phyloP scores from a whole-genome alignment of 2,888 invertebrate species.

The Lasioglossum marginatum region DNA sequence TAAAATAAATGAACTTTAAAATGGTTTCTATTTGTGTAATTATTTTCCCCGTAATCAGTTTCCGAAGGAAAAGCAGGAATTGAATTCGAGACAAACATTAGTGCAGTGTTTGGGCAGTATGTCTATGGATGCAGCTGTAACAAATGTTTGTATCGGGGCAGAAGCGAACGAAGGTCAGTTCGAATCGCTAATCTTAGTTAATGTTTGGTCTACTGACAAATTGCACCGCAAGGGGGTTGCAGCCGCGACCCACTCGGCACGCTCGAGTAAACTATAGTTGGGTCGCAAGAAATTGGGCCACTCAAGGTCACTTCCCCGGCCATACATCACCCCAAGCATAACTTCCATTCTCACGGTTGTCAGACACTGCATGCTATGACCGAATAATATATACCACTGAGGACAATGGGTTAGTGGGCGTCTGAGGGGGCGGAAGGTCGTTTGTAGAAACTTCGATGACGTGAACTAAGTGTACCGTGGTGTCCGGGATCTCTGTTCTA shows the following conservation, averaged over 20 bases:
- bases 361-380: neutral
- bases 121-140: neutral
- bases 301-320: slow-evolving; percentile 28
- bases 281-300: slow-evolving; percentile 34
- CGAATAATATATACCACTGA: slow-evolving; percentile 12
- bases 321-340: slow-evolving; percentile 2
- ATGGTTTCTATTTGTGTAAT: neutral
- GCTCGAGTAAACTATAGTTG: slow-evolving; percentile 8
- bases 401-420: slow-evolving; percentile 12
- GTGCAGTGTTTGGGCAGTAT: neutral
- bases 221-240: neutral
- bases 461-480: neutral
- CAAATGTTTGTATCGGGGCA: neutral
- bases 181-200: slow-evolving; percentile 5
- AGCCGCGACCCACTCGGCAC: neutral
- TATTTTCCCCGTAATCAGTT: neutral
- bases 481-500: neutral
- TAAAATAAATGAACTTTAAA: neutral
- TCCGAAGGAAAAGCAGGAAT: neutral
- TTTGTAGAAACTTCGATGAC: neutral
- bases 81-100: neutral
- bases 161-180: neutral
- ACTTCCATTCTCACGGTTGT: slow-evolving; percentile 16
- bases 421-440: neutral
- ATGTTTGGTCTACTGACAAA: slow-evolving; percentile 29